phyloP scores from a whole-genome alignment of 1,140 invertebrate species.

The Heliconius hewitsoni region DNA sequence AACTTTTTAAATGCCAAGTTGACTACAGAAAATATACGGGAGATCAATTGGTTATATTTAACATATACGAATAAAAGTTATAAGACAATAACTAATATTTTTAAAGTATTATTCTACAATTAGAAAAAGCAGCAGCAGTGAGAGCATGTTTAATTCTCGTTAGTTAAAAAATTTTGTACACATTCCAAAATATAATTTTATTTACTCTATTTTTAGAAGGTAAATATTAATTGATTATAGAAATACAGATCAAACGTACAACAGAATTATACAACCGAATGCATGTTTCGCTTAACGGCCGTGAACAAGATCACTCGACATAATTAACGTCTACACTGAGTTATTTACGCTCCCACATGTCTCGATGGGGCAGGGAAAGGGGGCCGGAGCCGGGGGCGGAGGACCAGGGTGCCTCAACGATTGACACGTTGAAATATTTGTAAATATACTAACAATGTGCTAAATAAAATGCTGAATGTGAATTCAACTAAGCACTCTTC shows the following conservation, averaged over 20 bases:
- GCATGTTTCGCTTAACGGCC: constrained; percentile 29
- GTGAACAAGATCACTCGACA: constrained; percentile 59
- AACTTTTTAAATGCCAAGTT: too few relatives aligned
- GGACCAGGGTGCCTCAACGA: neutral
- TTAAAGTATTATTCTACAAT: too few relatives aligned
- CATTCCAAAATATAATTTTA: too few relatives aligned
- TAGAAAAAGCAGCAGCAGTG: too few relatives aligned
- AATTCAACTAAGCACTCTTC: too few relatives aligned
- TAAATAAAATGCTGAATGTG: neutral
- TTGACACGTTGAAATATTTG: neutral
- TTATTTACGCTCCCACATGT: constrained; percentile 76
- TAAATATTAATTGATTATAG: neutral
- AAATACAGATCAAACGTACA: constrained; percentile 1
- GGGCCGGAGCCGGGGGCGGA: too few relatives aligned
- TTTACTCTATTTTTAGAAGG: neutral
- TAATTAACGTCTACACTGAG: constrained; percentile 53
- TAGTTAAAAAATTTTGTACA: too few relatives aligned
- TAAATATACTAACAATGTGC: neutral
- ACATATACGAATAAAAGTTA: too few relatives aligned
- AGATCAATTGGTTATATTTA: too few relatives aligned
- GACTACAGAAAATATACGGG: too few relatives aligned
- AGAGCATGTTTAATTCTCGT: too few relatives aligned
- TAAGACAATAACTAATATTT: too few relatives aligned
- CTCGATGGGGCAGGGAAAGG: constrained; percentile 31
- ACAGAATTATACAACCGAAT: constrained; percentile 1